Evolutionary conservation across 2,888 invertebrate genomes (phyloP).

Genomic region (Andrena bicolor): DNA sequence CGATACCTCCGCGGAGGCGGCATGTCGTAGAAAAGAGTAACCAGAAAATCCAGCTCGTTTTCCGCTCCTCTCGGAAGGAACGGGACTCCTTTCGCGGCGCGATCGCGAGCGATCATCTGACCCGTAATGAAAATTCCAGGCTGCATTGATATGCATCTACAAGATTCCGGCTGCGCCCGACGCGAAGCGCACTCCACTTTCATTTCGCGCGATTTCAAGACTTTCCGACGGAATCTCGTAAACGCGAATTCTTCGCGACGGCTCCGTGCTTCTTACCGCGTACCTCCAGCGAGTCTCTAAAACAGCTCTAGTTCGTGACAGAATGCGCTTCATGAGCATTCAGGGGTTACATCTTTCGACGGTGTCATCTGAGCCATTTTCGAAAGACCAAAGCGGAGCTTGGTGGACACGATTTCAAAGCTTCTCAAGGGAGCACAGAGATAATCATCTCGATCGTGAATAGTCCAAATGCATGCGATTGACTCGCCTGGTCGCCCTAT

Average conservation of each 20-base stretch:
- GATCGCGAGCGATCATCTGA: conserved; percentile 63
- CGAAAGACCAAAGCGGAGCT: background rate
- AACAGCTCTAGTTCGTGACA: conserved; percentile 50
- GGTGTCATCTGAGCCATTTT: background rate
- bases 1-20: background rate
- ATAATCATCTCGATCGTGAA: background rate
- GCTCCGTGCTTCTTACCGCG: conserved; percentile 16
- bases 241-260: conserved; percentile 73
- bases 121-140: conserved; percentile 74
- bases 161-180: conserved; percentile 69
- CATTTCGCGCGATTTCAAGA: conserved; percentile 74
- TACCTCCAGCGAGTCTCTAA: conserved; percentile 13
- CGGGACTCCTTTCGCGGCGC: conserved; percentile 18
- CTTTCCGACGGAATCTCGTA: conserved; percentile 74
- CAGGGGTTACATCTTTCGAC: conserved; percentile 19
- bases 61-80: conserved; percentile 34
- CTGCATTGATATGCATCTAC: conserved; percentile 76
- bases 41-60: conserved; percentile 62
- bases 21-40: background rate
- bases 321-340: conserved; percentile 54
- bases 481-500: background rate
- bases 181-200: conserved; percentile 63
- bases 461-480: background rate
- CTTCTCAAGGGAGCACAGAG: background rate
- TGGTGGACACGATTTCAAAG: background rate